Evolutionary conservation across 2,797 vertebrate genomes (phyloP), one percentile per base, ranked within the genome.

Genomic region (Allobates femoralis): DNA sequence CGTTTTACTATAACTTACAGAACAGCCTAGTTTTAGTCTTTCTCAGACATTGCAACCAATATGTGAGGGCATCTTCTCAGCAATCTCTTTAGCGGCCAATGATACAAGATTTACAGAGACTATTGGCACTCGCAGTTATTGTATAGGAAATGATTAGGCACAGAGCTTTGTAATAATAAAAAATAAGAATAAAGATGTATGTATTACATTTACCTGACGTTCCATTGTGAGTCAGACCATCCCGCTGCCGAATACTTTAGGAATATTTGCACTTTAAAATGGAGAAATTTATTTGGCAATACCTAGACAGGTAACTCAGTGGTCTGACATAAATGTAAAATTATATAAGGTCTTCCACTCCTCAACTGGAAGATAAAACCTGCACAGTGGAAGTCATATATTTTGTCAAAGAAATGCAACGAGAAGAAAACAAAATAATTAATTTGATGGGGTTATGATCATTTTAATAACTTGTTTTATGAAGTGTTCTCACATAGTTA

Each of bases 261-360:
- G 90, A 86, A 75, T 89, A 85, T 90, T 94, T 93, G 93, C 93
- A 93, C 92, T 95, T 95, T 91, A 94, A 64, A 75, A 34, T 32
- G 32, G 62, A 87, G 90, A 85, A 50, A 41, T 83, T 66, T 6
- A 21, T 67, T 78, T 56, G 60, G 58, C 26, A 64, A 37, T 34
- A 12, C 55, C 83, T n/a, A 46, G 66, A 46, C 2, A 26, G 21
- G 66, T 71, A 73, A 69, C n/a, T n/a, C n/a, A n/a, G n/a, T n/a
- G n/a, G n/a, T n/a, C n/a, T n/a, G n/a, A n/a, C n/a, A n/a, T n/a
- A n/a, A n/a, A n/a, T n/a, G n/a, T n/a, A n/a, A n/a, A n/a, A 50
- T 8, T 56, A 28, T 89, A 1, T 10, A 30, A n/a, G 55, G 55
- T 86, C 58, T 86, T 86, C 67, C 53, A 37, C 18, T 51, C 0